Evolutionary conservation across 2,888 invertebrate species (phyloP), one percentile per base, ranked within the genome.

Genomic region (Monochamus alternatus): DNA sequence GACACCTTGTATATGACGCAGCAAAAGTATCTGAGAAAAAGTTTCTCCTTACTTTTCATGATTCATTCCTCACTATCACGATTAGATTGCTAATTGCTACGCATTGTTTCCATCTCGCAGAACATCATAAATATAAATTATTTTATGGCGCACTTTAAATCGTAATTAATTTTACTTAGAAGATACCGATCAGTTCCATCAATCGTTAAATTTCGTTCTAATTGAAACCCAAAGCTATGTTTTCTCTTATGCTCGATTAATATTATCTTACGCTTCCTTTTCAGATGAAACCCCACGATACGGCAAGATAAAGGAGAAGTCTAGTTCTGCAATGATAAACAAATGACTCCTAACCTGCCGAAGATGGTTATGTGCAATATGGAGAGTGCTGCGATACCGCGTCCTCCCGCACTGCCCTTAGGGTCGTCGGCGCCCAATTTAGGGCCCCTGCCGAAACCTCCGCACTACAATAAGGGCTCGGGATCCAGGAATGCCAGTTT

Each of bases 361-460:
- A 78, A 77, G 76, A 84, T 84, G 84, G 83, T 84, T 72, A 83
- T 85, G 83, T 84, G 84, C 80, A 84, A 81, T 76, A 88, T 88
- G 87, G 88, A 88, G 72, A 84, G 81, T 69, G 74, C 83, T 51
- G 81, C 81, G 32, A 85, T 88, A 68, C 88, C 88, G 10, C 83
- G 86, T 66, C 88, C 89, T 5, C 88, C 89, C 12, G 86, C 88
- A 22, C 79, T 85, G n/a, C 87, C 87, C 38, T 74, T 81, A 10
- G 78, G 80, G 31, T 84, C 82, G 60, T 71, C 81, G 66, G 77
- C 76, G 12, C 69, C 81, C 32, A 74, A 77, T 30, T 65, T 72
- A 55, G 74, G 52, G 3, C 63, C 81, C n/a, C 79, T 81, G 5
- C 79, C 78, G n/a, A 79, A 77, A 30, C 64, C 67, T 7, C 74